Evolutionary conservation across 2,888 invertebrate genomes (phyloP).

Genomic region (Lepidonotus clava): DNA sequence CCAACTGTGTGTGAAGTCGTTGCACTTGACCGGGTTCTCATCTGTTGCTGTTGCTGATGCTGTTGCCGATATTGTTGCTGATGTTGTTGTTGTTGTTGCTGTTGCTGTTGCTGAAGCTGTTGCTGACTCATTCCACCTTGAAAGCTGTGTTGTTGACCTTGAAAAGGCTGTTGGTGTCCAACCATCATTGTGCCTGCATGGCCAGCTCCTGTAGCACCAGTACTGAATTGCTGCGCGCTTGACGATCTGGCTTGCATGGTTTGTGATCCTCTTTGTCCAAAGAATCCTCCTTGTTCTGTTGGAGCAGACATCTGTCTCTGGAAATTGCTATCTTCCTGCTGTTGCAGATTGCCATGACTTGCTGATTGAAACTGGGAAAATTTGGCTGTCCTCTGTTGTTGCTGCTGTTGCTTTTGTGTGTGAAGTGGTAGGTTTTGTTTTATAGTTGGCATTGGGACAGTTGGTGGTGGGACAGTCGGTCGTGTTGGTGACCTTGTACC

Average conservation of each 20-base stretch:
- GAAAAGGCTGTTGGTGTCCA: neutral
- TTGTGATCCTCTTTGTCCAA: neutral
- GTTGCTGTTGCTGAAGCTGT: neutral
- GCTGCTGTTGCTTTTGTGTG: neutral
- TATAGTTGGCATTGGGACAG: neutral
- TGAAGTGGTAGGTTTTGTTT: neutral
- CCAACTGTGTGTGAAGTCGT: neutral
- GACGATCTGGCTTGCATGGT: neutral
- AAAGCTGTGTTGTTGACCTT: neutral
- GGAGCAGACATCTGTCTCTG: constrained; percentile 29
- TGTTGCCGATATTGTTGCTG: too few species aligned
- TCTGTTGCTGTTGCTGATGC: neutral
- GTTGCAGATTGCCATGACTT: neutral
- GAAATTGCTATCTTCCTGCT: neutral
- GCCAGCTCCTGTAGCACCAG: neutral
- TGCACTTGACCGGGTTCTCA: constrained; percentile 20
- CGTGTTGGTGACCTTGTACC: neutral
- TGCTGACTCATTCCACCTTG: neutral
- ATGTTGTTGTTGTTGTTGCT: neutral
- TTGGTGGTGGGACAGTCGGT: neutral
- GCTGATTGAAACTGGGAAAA: neutral
- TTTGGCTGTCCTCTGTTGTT: neutral
- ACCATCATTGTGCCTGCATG: neutral
- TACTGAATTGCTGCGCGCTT: neutral
- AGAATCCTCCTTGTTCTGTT: neutral